A percentile compares a stretch with the other conserved stretches of the same genome.
These are phyloP conservation scores for Pyrrhia umbra DNA, from an alignment of 2,888 invertebrate genomes.

Conservation along the genomic window DNA sequence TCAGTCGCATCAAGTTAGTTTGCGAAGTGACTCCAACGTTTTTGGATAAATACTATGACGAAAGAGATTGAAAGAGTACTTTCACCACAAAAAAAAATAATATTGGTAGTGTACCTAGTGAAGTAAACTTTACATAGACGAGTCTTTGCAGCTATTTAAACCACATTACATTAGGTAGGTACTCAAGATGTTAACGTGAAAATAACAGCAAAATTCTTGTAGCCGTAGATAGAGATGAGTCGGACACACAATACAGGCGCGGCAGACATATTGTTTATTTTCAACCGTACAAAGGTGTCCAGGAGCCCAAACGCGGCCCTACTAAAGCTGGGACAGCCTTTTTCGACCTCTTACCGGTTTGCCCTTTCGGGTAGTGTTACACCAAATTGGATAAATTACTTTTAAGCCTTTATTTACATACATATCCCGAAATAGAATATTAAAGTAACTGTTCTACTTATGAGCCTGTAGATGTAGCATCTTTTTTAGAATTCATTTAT, in stretches of 20 bases:
- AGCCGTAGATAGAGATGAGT: background rate
- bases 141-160: no score
- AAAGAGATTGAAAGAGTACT: no score
- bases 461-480: no score
- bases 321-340: background rate
- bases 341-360: background rate
- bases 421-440: background rate
- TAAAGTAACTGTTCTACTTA: no score
- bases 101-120: no score
- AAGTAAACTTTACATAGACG: no score
- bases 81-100: no score
- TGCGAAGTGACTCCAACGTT: no score
- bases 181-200: background rate
- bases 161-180: no score
- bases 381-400: slow-evolving; percentile 22
- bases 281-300: slow-evolving; percentile 30
- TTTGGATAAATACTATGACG: no score
- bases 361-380: slow-evolving; percentile 1
- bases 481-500: no score
- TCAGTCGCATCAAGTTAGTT: no score
- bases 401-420: background rate
- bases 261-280: slow-evolving; percentile 40
- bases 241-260: background rate
- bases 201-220: background rate
- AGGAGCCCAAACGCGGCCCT: background rate